Percentiles rank a stretch among this genome's conserved stretches.
phyloP scores from a whole-genome alignment of 1,140 invertebrate genomes.

The Caenorhabditis remanei region DNA sequence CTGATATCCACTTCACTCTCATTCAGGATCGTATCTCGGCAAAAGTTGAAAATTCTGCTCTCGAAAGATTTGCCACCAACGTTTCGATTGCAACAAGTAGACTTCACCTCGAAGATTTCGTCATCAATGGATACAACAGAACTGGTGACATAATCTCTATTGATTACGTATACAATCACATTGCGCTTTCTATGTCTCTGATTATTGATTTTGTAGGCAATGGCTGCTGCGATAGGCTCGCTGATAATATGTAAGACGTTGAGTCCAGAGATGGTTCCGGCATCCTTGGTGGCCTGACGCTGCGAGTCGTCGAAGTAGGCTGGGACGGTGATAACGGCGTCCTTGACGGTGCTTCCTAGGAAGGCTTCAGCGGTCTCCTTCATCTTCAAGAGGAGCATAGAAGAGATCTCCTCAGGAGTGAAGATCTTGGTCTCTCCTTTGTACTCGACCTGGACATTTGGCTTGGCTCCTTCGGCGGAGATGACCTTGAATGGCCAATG shows the following conservation, averaged over 20 bases:
- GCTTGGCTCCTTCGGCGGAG: conserved; percentile 66
- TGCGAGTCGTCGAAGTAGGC: conserved; percentile 84
- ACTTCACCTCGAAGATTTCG: conserved; percentile 93
- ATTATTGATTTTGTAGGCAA: conserved; percentile 88
- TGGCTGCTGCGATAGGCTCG: conserved; percentile 86
- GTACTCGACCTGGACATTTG: conserved; percentile 80
- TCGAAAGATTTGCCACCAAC: too few relatives aligned
- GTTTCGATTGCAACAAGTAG: too few relatives aligned
- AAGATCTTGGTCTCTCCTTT: conserved; percentile 91
- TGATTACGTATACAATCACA: too few relatives aligned
- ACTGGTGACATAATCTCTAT: conserved; percentile 79
- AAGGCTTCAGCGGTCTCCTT: conserved; percentile 80
- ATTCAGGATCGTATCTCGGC: too few relatives aligned
- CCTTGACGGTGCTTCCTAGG: conserved; percentile 78
- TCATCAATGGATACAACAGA: too few relatives aligned
- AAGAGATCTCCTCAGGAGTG: conserved; percentile 90
- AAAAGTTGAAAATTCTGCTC: too few relatives aligned
- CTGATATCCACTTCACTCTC: too few relatives aligned
- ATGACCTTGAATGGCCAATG: conserved; percentile 84
- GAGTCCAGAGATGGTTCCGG: conserved; percentile 82
- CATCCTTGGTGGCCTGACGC: conserved; percentile 84
- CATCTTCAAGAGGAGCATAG: conserved; percentile 85
- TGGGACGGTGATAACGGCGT: conserved; percentile 77
- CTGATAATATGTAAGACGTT: conserved; percentile 84
- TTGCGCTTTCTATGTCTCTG: too few relatives aligned